These are phyloP conservation scores for Athrips mouffetella DNA, from an alignment of 2,888 invertebrate genomes.

Conservation along the genomic window DNA sequence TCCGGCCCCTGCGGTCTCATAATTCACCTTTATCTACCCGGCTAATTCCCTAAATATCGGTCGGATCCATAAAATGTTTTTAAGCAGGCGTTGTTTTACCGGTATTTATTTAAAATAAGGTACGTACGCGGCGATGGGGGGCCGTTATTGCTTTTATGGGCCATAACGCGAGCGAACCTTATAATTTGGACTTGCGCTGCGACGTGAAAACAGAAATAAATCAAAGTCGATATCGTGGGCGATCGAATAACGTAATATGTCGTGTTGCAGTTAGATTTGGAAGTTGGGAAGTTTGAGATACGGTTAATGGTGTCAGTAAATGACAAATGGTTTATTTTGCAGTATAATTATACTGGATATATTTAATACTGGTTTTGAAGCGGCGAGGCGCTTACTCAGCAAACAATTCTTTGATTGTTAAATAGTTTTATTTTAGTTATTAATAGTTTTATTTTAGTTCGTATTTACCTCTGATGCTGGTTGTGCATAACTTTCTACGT, in stretches of 20 bases:
- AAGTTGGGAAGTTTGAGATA: not conserved
- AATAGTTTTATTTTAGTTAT: no score
- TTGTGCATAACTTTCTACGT: no score
- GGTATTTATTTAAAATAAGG: slow-evolving; percentile 35
- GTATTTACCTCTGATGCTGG: no score
- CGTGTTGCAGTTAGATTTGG: slow-evolving; percentile 17
- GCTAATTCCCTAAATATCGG: slow-evolving; percentile 1
- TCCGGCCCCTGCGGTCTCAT: no score
- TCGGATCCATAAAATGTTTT: slow-evolving; percentile 7
- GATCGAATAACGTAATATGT: slow-evolving; percentile 22
- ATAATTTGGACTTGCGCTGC: slow-evolving; percentile 51
- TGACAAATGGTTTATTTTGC: no score
- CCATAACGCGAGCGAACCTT: slow-evolving; percentile 52
- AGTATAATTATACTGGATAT: no score
- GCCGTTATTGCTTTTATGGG: slow-evolving; percentile 52
- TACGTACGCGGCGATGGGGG: slow-evolving; percentile 32
- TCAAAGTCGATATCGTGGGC: slow-evolving; percentile 44
- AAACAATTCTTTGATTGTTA: no score
- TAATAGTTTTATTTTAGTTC: no score
- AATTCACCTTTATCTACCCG: slow-evolving; percentile 1
- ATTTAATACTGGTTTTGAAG: no score
- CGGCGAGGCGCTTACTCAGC: no score
- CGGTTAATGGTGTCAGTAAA: not conserved
- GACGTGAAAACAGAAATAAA: slow-evolving; percentile 57
- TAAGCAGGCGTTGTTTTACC: slow-evolving; percentile 17